These are phyloP conservation scores for Maniola jurtina DNA, from an alignment of 1,140 invertebrate genomes.

Conservation along the genomic window DNA sequence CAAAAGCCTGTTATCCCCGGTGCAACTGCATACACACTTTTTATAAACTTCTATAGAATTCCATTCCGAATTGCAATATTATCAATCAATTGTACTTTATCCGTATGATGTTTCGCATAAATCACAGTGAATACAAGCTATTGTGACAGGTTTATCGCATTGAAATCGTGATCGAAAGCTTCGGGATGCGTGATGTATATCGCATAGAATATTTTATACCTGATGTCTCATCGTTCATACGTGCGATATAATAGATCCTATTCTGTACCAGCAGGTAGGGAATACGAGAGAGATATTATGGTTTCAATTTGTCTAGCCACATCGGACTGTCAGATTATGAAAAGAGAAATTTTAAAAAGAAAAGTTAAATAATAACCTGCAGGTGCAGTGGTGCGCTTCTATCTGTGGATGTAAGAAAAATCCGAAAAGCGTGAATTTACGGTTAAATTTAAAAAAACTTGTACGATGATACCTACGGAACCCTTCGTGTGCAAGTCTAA, in stretches of 20 bases:
- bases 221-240: conserved; percentile 74
- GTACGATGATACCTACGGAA: too few relatives aligned
- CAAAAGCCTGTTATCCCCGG: too few relatives aligned
- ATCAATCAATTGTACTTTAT: conserved; percentile 16
- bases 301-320: conserved; percentile 73
- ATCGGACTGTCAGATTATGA: conserved; percentile 36
- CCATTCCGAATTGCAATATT: conserved; percentile 9
- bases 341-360: not conserved
- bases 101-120: conserved; percentile 15
- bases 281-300: conserved; percentile 46
- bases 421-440: too few relatives aligned
- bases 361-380: too few relatives aligned
- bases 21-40: not conserved
- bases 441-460: too few relatives aligned
- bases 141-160: conserved; percentile 18
- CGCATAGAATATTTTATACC: conserved; percentile 68
- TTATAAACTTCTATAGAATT: not conserved
- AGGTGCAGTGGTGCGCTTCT: too few relatives aligned
- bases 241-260: conserved; percentile 69
- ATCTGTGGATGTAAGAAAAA: too few relatives aligned
- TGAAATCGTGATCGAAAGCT: conserved; percentile 52
- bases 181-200: conserved; percentile 58
- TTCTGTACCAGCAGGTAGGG: conserved; percentile 59
- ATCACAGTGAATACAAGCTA: conserved; percentile 16
- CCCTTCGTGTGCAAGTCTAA: too few relatives aligned